These are phyloP conservation scores for Drosophila paramelanica DNA, from an alignment of 2,888 invertebrate genomes.

Conservation along the genomic window DNA sequence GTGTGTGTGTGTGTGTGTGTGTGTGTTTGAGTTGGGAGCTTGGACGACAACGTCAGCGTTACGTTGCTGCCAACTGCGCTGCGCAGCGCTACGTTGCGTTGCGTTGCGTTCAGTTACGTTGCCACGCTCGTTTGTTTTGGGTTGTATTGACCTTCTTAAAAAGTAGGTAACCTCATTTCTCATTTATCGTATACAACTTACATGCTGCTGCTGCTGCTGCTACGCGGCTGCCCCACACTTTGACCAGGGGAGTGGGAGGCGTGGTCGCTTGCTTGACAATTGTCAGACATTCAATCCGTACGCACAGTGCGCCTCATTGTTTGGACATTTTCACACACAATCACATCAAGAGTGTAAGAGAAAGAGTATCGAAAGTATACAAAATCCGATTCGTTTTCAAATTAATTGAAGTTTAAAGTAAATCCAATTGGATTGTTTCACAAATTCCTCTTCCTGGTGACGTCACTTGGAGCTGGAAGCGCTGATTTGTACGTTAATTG, in stretches of 20 bases:
- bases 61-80: constrained; percentile 26
- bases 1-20: constrained; percentile 16
- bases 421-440: neutral
- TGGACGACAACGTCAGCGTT: constrained; percentile 38
- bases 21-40: constrained; percentile 35
- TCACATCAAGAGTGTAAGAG: neutral
- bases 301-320: constrained; percentile 61
- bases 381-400: neutral
- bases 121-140: constrained; percentile 81
- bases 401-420: no score
- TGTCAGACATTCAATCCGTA: constrained; percentile 54
- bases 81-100: constrained; percentile 22
- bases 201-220: constrained; percentile 51
- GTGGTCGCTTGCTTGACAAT: constrained; percentile 35
- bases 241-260: constrained; percentile 2
- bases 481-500: constrained; percentile 50
- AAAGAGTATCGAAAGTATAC: neutral
- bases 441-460: constrained; percentile 26
- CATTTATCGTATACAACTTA: constrained; percentile 83
- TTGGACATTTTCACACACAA: constrained; percentile 36
- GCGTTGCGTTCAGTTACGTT: constrained; percentile 55
- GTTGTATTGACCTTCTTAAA: constrained; percentile 84
- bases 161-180: constrained; percentile 84
- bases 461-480: constrained; percentile 11
- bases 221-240: constrained; percentile 31